Evolutionary conservation across 2,888 invertebrate genomes (phyloP).

Genomic region (Andricus quercusramuli): DNA sequence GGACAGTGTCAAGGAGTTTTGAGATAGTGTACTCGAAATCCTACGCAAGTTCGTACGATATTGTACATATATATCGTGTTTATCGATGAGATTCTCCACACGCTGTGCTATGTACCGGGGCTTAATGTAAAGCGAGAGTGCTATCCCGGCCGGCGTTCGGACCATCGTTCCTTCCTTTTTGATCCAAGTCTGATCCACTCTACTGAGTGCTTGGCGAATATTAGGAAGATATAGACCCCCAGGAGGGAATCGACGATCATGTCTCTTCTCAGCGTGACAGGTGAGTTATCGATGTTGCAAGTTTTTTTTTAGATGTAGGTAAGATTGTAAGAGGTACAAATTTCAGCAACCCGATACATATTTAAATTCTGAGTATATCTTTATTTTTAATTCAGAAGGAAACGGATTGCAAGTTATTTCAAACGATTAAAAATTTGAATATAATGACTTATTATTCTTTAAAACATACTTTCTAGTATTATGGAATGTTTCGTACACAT

Average conservation of each 20-base stretch:
- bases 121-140: conserved; percentile 30
- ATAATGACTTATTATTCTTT: no score
- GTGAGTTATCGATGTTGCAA: conserved; percentile 14
- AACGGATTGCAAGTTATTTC: no score
- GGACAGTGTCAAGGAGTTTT: no score
- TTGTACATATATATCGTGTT: conserved; percentile 3
- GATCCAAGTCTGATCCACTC: background rate
- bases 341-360: background rate
- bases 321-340: background rate
- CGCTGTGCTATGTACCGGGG: conserved; percentile 30
- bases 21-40: background rate
- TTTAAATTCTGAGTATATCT: no score
- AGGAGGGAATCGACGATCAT: conserved; percentile 30
- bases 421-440: no score
- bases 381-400: no score
- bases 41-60: conserved; percentile 12
- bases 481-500: no score
- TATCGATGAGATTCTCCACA: conserved; percentile 18
- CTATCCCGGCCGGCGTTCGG: conserved; percentile 23
- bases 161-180: background rate
- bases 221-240: conserved; percentile 1
- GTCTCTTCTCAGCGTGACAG: conserved; percentile 41
- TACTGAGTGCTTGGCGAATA: conserved; percentile 17
- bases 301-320: background rate
- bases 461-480: no score